A percentile compares a stretch with the other conserved stretches of the same genome.
Conservation (phyloP, 1,140 invertebrate genomes). For the Leptestheria dahalacensis region DNA sequence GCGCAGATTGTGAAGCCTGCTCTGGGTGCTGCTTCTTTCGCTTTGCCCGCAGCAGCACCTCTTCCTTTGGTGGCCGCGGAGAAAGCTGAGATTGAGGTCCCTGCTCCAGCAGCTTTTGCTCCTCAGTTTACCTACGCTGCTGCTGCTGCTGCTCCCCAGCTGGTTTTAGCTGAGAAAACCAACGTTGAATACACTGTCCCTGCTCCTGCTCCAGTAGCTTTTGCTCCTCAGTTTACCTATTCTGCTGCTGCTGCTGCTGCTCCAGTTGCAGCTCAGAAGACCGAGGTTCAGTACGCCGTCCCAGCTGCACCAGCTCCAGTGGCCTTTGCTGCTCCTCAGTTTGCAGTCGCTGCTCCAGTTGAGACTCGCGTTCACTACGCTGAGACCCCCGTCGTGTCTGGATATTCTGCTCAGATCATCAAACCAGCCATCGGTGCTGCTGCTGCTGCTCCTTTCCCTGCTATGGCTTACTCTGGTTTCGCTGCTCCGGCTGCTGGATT, state of each 20-base stretch:
- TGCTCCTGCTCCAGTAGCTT: background rate
- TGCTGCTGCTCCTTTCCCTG: slow-evolving; percentile 7
- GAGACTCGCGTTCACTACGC: slow-evolving; percentile 30
- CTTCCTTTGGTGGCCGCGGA: background rate
- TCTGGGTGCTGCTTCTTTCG: background rate
- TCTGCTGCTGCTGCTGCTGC: background rate
- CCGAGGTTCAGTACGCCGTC: background rate
- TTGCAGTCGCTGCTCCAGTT: slow-evolving; percentile 10
- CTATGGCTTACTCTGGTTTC: background rate
- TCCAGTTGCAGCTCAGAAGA: background rate
- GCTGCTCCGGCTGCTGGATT: slow-evolving; percentile 2
- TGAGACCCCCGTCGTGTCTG: slow-evolving; percentile 29
- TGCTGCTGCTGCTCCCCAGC: background rate
- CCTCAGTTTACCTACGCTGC: background rate
- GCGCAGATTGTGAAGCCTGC: slow-evolving; percentile 24
- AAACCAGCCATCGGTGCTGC: slow-evolving; percentile 16
- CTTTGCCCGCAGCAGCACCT: background rate
- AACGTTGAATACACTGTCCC: background rate
- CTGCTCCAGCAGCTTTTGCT: background rate
- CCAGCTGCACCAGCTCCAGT: background rate
- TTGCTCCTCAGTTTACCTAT: background rate
- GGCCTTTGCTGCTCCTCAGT: background rate
- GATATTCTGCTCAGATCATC: slow-evolving; percentile 29
- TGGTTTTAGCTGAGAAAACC: background rate
- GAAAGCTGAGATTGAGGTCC: background rate